Conservation (phyloP, 2,888 invertebrate genomes). For the Cremastinae sp. region DNA sequence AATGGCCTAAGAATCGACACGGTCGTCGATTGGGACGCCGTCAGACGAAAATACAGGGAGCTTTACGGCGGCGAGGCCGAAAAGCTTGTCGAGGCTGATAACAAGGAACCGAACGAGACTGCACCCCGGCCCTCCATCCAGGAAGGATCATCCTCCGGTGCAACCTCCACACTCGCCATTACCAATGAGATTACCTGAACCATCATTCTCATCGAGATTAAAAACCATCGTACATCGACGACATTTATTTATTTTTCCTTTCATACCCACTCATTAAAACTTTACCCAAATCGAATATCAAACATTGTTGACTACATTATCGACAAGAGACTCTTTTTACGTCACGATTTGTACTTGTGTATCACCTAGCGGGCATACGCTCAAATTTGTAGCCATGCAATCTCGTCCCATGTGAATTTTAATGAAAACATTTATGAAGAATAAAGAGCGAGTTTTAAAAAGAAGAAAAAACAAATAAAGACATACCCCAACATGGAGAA, state of each 20-base stretch:
- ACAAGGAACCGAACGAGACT: slow-evolving; percentile 63
- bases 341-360: too few species aligned
- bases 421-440: too few species aligned
- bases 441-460: too few species aligned
- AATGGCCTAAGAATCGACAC: slow-evolving; percentile 90
- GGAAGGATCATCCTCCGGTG: slow-evolving; percentile 62
- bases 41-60: slow-evolving; percentile 93
- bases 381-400: too few species aligned
- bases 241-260: too few species aligned
- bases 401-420: too few species aligned
- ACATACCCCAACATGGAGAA: not conserved
- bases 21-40: slow-evolving; percentile 95
- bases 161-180: slow-evolving; percentile 57
- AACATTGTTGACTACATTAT: too few species aligned
- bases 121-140: slow-evolving; percentile 63
- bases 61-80: slow-evolving; percentile 85
- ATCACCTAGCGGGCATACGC: too few species aligned
- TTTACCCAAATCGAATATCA: too few species aligned
- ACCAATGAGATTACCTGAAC: slow-evolving; percentile 52
- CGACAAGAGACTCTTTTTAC: too few species aligned
- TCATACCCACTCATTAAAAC: too few species aligned
- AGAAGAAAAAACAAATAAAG: slow-evolving; percentile 21
- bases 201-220: not conserved
- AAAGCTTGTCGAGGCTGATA: slow-evolving; percentile 67
- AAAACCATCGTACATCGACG: too few species aligned